phyloP scores from a whole-genome alignment of 2,797 vertebrate species.

The Falco concolor region DNA sequence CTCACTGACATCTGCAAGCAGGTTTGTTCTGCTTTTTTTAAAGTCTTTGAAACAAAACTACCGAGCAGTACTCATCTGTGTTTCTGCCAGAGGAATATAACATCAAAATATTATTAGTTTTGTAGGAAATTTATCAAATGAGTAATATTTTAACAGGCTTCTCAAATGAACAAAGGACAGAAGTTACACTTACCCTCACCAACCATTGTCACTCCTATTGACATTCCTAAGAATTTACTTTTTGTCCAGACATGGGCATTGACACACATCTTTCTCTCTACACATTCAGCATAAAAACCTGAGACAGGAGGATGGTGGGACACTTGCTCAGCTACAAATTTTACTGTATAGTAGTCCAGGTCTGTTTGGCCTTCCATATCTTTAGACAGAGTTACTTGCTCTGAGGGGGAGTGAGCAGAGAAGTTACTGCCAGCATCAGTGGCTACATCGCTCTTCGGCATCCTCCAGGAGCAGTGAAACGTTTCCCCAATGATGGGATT shows the following conservation, averaged over 20 bases:
- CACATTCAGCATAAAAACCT: constrained; percentile 96
- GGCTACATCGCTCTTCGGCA: constrained; percentile 68
- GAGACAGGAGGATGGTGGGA: constrained; percentile 98
- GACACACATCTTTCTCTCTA: constrained; percentile 90
- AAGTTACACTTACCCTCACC: constrained; percentile 86
- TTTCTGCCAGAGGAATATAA: neutral
- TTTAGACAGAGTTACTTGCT: constrained; percentile 35
- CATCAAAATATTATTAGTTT: neutral
- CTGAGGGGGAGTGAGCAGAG: constrained; percentile 19
- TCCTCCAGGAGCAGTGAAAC: constrained; percentile 96
- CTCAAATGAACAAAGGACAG: neutral
- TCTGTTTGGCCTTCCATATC: constrained; percentile 24
- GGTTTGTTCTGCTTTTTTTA: neutral
- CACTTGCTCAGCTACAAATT: constrained; percentile 96
- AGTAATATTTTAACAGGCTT: neutral
- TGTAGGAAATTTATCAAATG: neutral
- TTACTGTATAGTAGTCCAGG: constrained; percentile 81
- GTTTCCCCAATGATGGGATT: constrained; percentile 98
- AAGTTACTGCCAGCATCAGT: neutral
- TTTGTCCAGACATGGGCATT: constrained; percentile 98
- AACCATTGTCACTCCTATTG: constrained; percentile 96
- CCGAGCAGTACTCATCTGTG: neutral
- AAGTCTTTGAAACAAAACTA: neutral
- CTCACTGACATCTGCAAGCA: neutral
- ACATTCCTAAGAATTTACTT: constrained; percentile 99